Evolutionary conservation across 1,140 invertebrate species (phyloP).

Genomic region (Dendroctonus valens): DNA sequence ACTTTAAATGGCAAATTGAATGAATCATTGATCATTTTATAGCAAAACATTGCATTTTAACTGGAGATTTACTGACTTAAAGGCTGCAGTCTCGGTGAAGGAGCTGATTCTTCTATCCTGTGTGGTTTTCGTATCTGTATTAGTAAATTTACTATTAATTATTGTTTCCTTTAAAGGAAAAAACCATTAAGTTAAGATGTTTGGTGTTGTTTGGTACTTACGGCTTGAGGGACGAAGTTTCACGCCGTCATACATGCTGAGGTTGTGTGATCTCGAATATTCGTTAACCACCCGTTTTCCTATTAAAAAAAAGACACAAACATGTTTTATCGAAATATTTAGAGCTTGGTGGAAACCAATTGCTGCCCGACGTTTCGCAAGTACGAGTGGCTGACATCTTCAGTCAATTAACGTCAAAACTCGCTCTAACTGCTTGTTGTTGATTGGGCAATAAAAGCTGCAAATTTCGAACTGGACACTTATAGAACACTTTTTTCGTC

Average conservation of each 20-base stretch:
- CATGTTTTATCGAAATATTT: too few species aligned
- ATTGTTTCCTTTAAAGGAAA: too few species aligned
- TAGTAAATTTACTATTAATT: too few species aligned
- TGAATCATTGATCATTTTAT: constrained; percentile 21
- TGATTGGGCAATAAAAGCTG: too few species aligned
- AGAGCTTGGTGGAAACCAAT: too few species aligned
- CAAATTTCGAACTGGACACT: too few species aligned
- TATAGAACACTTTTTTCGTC: too few species aligned
- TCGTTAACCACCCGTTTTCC: constrained; percentile 62
- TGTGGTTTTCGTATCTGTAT: constrained; percentile 46
- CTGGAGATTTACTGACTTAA: constrained; percentile 48
- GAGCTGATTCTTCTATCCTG: constrained; percentile 46
- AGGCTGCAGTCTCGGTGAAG: constrained; percentile 38
- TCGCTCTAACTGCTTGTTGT: too few species aligned
- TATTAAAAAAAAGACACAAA: constrained; percentile 8
- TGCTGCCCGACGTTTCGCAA: too few species aligned
- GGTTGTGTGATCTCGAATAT: constrained; percentile 65
- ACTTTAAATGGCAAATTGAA: constrained; percentile 3
- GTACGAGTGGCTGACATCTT: too few species aligned
- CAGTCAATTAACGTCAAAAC: too few species aligned
- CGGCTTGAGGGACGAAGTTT: constrained; percentile 66
- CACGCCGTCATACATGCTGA: constrained; percentile 68
- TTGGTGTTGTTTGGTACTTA: constrained; percentile 54
- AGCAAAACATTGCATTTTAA: constrained; percentile 47
- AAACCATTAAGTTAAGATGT: constrained; percentile 13